A percentile compares a stretch with the other conserved stretches of the same genome.
Conservation (phyloP, 2,888 invertebrate genomes). For the Epirrita christyi region DNA sequence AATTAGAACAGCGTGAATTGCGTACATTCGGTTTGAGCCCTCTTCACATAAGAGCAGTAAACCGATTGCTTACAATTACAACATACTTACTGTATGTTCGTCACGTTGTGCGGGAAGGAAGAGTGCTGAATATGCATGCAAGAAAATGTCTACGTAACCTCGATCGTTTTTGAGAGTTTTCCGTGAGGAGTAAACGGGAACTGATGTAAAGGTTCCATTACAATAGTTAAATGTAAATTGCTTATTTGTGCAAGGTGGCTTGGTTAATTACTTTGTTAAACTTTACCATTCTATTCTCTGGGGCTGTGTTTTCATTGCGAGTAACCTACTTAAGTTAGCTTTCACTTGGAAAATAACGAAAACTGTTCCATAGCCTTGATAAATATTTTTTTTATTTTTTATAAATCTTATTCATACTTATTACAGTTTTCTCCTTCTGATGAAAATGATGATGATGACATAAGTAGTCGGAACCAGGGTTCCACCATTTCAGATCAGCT, state of each 20-base stretch:
- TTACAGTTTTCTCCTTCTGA: too few relatives aligned
- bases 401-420: too few relatives aligned
- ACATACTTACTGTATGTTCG: slow-evolving; percentile 21
- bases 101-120: slow-evolving; percentile 32
- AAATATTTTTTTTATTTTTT: too few relatives aligned
- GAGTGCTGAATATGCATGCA: slow-evolving; percentile 34
- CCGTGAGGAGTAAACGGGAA: slow-evolving; percentile 16
- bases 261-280: slow-evolving; percentile 35
- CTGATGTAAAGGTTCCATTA: slow-evolving; percentile 21
- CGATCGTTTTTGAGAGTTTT: slow-evolving; percentile 9
- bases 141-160: slow-evolving; percentile 20
- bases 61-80: slow-evolving; percentile 12
- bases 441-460: too few relatives aligned
- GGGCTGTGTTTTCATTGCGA: slow-evolving; percentile 32
- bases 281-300: slow-evolving; percentile 29
- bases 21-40: background rate
- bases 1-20: slow-evolving; percentile 2
- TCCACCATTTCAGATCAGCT: too few relatives aligned
- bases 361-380: background rate
- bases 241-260: slow-evolving; percentile 37
- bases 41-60: slow-evolving; percentile 14
- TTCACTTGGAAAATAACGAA: slow-evolving; percentile 13
- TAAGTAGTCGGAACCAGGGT: too few relatives aligned
- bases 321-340: slow-evolving; percentile 16
- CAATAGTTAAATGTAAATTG: slow-evolving; percentile 41